Base-by-base conservation (phyloP, 2,888 invertebrate genomes). In the Heliconius erato region DNA sequence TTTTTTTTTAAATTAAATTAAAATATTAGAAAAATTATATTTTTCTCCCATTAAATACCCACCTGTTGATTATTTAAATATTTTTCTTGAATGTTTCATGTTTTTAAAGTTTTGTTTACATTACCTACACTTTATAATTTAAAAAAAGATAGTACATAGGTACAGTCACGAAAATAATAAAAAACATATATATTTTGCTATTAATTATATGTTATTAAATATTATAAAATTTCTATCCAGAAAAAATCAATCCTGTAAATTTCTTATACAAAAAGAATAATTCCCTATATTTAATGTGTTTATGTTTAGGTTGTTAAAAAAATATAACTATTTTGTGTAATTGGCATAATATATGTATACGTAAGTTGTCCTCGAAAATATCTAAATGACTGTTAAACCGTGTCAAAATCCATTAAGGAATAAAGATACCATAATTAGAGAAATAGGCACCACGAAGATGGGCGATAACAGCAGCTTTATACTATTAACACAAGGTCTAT, bases 361-460 rank as follows among this genome's bases (percentile, higher is more conserved):
- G 11, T n/a, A n/a, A 65, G 26, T 65, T 26, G 26, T 26, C 65
- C 26, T 65, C 65, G 26, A 65, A n/a, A 65, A 65, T 65, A 26
- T 65, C 26, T 26, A 65, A 65, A 65, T 65, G n/a, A 65, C 65
- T 65, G 65, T 65, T n/a, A 65, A 65, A 65, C 65, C n/a, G 65
- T 65, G 26, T 65, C 65, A 65, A 65, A 65, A 16, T 28, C 12
- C 65, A 65, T 65, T 65, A 65, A 65, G 26, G 0, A 6, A 65
- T 65, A 65, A 65, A 26, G 65, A 65, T 26, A 26, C 14, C n/a
- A 65, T 26, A 65, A 9, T 26, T 26, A 26, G 12, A 26, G 65
- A 65, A 65, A 65, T 28, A 26, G 26, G 28, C 14, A 65, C 65
- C 26, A 65, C 28, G 1, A 65, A 65, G 65, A 65, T 65, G 14